Percentiles rank a stretch among this genome's conserved stretches.
Conservation (phyloP, 2,888 invertebrate species). For the Drosophila histrio region DNA sequence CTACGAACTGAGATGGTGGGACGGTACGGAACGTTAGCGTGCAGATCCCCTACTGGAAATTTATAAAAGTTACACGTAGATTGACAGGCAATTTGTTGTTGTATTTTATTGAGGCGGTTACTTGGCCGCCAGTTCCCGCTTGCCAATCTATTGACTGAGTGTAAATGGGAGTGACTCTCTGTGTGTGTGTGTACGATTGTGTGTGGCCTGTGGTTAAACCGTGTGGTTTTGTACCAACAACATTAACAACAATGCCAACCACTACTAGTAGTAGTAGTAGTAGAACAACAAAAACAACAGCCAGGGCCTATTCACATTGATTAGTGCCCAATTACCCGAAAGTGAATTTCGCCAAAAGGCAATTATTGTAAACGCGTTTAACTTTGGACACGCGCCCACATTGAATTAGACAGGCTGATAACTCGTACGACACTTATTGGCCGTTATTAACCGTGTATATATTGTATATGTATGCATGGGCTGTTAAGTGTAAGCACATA, state of each 20-base stretch:
- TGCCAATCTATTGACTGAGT: conserved; percentile 53
- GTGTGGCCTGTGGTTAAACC: conserved; percentile 44
- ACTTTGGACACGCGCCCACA: conserved; percentile 9
- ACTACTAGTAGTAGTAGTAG: neutral
- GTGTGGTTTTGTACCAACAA: conserved; percentile 50
- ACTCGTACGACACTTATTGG: conserved; percentile 15
- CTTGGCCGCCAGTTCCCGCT: conserved; percentile 39
- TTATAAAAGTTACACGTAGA: conserved; percentile 80
- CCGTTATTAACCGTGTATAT: conserved; percentile 8
- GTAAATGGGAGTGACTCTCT: conserved; percentile 20
- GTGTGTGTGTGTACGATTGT: conserved; percentile 8
- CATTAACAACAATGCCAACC: conserved; percentile 17
- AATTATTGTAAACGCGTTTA: conserved; percentile 77
- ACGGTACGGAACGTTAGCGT: conserved; percentile 2
- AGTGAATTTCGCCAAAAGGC: conserved; percentile 66
- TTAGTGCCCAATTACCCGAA: conserved; percentile 73
- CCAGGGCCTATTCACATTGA: conserved; percentile 58
- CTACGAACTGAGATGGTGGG: neutral
- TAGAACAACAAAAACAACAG: neutral
- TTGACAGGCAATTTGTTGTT: conserved; percentile 79
- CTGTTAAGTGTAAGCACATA: neutral
- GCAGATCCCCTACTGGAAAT: conserved; percentile 55
- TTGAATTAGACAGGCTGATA: conserved; percentile 27
- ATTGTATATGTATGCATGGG: neutral
- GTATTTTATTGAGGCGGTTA: conserved; percentile 63